A percentile compares a stretch with the other conserved stretches of the same genome.
Evolutionary conservation across 2,888 invertebrate genomes (phyloP).

Genomic region (Xiphydria camelus): DNA sequence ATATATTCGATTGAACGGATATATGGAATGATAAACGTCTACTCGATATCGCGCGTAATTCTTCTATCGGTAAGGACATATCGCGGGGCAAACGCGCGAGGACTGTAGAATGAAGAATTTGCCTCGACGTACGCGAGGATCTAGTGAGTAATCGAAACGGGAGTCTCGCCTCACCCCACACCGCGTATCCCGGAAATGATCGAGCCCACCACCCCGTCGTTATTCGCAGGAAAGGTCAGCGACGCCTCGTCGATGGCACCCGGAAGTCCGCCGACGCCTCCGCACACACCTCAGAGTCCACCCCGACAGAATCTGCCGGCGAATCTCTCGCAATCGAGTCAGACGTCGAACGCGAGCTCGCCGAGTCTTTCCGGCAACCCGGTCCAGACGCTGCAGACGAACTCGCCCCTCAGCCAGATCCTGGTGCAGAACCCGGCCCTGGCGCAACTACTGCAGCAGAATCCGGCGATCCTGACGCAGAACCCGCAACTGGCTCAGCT

Average conservation of each 20-base stretch:
- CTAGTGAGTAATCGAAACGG: too few relatives aligned
- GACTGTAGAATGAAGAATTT: too few relatives aligned
- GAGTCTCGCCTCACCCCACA: too few relatives aligned
- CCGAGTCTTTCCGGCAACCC: constrained; percentile 33
- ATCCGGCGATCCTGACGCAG: constrained; percentile 50
- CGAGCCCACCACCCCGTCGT: too few relatives aligned
- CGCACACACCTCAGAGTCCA: constrained; percentile 55
- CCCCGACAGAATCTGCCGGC: constrained; percentile 45
- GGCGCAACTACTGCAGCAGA: constrained; percentile 52
- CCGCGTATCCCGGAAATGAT: too few relatives aligned
- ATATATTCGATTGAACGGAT: too few relatives aligned
- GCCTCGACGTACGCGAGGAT: too few relatives aligned
- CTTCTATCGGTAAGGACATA: too few relatives aligned
- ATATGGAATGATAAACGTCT: too few relatives aligned
- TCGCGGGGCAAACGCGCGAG: too few relatives aligned
- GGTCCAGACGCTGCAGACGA: constrained; percentile 33
- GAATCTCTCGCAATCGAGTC: constrained; percentile 42
- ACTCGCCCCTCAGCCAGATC: constrained; percentile 50
- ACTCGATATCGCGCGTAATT: too few relatives aligned
- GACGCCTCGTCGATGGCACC: constrained; percentile 54
- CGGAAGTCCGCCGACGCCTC: constrained; percentile 55
- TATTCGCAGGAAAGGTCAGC: constrained; percentile 47
- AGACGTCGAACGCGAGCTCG: constrained; percentile 40
- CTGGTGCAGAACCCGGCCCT: constrained; percentile 52
- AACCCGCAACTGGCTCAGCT: constrained; percentile 53